phyloP scores from a whole-genome alignment of 2,113 vertebrate species.

The Lontra canadensis region DNA sequence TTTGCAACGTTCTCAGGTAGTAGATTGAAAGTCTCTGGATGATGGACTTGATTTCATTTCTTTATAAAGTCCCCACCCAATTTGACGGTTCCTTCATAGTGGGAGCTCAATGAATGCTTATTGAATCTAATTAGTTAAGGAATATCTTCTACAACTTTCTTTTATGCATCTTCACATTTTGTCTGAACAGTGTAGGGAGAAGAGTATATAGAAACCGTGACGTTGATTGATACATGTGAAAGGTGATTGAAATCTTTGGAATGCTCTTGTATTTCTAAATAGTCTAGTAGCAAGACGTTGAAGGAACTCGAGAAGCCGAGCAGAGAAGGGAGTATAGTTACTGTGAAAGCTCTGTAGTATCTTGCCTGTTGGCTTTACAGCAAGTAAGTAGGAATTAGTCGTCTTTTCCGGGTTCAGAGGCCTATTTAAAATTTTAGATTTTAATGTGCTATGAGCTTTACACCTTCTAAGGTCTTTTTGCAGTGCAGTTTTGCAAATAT shows the following conservation, averaged over 20 bases:
- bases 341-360: not conserved
- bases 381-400: conserved; percentile 37
- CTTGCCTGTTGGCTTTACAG: not conserved
- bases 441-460: conserved; percentile 61
- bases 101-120: not conserved
- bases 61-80: not conserved
- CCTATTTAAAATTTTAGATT: conserved; percentile 61
- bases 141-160: not conserved
- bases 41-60: not conserved
- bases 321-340: not conserved
- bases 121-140: not conserved
- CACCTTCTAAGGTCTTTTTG: conserved; percentile 62
- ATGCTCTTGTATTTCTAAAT: not conserved
- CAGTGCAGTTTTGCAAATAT: conserved; percentile 65
- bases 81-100: not conserved
- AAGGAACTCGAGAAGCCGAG: not conserved
- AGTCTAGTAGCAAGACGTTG: not conserved
- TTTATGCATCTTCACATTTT: not conserved
- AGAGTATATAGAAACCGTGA: not conserved
- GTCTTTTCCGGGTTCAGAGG: conserved; percentile 29
- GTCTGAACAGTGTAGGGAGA: not conserved
- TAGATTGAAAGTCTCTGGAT: not conserved
- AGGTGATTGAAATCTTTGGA: not conserved
- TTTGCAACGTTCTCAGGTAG: not conserved
- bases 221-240: not conserved